Base-by-base conservation (phyloP, 2,888 invertebrate species). In the Cacoxenus indagator region DNA sequence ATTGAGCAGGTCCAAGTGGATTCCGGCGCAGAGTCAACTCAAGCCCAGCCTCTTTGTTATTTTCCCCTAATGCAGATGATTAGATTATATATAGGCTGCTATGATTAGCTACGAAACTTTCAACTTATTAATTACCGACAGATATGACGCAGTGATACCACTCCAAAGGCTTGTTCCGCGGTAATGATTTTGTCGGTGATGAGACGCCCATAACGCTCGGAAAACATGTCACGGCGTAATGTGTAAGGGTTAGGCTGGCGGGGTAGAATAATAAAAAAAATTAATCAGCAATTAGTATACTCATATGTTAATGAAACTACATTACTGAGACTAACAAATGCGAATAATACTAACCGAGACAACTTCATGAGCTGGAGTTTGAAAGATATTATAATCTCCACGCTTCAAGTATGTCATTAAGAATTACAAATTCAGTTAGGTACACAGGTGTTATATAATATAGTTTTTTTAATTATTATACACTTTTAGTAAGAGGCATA, bases 71-170 rank as follows among this genome's bases (percentile, higher is more conserved):
- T 17, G 27, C n/a, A 6, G 31, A 6, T 19, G n/a, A 29, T 19
- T 27, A 55, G 24, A 61, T 19, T 26, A 27, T 14, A 14, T 2
- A 9, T 6, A 61, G 37, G 9, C 14, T 31, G 11, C 51, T 65
- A n/a, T 29, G 8, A 17, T 8, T n/a, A 29, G n/a, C 51, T 17
- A 22, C 9, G 14, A 66, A 72, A 51, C 22, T 51, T 51, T 51
- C 9, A 51, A 51, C 51, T 72, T 78, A 66, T 71, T 75, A 87
- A 86, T 84, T 75, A 88, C 88, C 88, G 90, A 77, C 93, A 92
- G 2, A 95, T 87, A 86, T 95, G 95, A 75, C 93, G 93, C 67
- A 96, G 87, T 76, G 93, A 92, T n/a, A 87, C 86, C 65, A 88
- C 85, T 22, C 88, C 88, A 71, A 85, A 88, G 27, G 88, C 87